Evolutionary conservation across 2,113 vertebrate genomes (phyloP).

Genomic region (Scartelaos histophorus): DNA sequence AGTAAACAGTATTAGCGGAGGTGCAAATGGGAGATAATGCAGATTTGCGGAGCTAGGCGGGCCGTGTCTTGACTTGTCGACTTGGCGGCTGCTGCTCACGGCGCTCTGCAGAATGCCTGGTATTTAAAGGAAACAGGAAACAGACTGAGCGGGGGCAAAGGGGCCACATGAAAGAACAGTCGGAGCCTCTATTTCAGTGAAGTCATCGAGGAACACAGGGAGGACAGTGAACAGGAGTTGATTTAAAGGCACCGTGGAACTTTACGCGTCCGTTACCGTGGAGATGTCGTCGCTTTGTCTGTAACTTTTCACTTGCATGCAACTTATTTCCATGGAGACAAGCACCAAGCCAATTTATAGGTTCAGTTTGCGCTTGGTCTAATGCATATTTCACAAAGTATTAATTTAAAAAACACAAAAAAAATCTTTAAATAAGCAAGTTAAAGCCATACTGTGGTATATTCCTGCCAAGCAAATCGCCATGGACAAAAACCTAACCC

Average conservation of each 20-base stretch:
- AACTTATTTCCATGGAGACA: too few relatives aligned
- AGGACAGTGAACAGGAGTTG: not conserved
- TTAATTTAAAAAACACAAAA: too few relatives aligned
- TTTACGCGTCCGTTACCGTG: too few relatives aligned
- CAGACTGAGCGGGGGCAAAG: conserved; percentile 9
- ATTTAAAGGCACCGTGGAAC: not conserved
- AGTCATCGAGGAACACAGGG: conserved; percentile 4
- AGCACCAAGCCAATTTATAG: too few relatives aligned
- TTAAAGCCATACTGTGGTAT: too few relatives aligned
- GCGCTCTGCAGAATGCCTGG: conserved; percentile 63
- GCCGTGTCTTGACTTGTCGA: conserved; percentile 62
- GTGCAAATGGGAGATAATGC: conserved; percentile 28
- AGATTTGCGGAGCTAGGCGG: conserved; percentile 45
- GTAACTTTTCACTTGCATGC: too few relatives aligned
- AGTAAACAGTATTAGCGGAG: not conserved
- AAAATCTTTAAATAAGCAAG: too few relatives aligned
- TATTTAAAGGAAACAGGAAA: conserved; percentile 47
- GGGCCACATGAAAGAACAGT: conserved; percentile 25
- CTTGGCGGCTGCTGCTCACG: conserved; percentile 36
- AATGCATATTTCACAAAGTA: too few relatives aligned
- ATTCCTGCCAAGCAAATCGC: too few relatives aligned
- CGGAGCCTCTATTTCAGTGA: not conserved
- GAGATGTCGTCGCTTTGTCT: too few relatives aligned
- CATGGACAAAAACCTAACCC: too few relatives aligned
- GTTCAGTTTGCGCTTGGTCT: too few relatives aligned